Base-by-base conservation (phyloP, 2,797 vertebrate species). In the Gallinago nigripennis region DNA sequence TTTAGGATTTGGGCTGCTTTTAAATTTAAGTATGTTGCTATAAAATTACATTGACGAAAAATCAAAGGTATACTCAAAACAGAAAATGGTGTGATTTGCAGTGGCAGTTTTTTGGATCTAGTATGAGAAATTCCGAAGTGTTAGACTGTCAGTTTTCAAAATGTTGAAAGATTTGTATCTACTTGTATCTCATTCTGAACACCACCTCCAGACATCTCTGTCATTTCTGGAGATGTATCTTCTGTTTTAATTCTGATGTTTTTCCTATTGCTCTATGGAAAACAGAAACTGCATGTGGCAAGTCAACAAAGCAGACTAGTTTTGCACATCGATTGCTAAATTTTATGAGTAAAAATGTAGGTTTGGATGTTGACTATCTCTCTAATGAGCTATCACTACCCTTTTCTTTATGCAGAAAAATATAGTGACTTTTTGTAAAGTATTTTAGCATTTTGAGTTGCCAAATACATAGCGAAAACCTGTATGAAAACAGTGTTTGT, bases 381-480 rank as follows among this genome's bases (percentile, higher is more conserved):
- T 96, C 61, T 88, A 73, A 84, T 60, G 92, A 96, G 79, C 89
- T 97, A 11, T 94, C 89, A 46, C 86, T 96, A 54, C 63, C 48
- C 70, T 96, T 96, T 73, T 95, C 80, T 91, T 96, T 80, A 92
- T 94, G 86, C 90, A 96, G 95, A 86, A 91, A 94, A 92, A 95
- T 71, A 86, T 73, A 87, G 88, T 92, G 73, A 91, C 70, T 92
- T 92, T 88, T 72, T 20, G 7, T 91, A 51, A 57, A 95, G 46
- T 88, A 35, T 43, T 90, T 54, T 2, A 72, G 8, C 30, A 8
- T 84, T 90, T 84, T 43, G 12, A 35, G 12, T 39, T 87, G 58
- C 41, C 48, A 82, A 48, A 72, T 31, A 45, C 5, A 3, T 66
- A 51, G 57, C 23, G 57, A 94, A 96, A 95, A 86, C 60, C 71